phyloP scores from a whole-genome alignment of 2,113 vertebrate genomes.

The Gyps fulvus region DNA sequence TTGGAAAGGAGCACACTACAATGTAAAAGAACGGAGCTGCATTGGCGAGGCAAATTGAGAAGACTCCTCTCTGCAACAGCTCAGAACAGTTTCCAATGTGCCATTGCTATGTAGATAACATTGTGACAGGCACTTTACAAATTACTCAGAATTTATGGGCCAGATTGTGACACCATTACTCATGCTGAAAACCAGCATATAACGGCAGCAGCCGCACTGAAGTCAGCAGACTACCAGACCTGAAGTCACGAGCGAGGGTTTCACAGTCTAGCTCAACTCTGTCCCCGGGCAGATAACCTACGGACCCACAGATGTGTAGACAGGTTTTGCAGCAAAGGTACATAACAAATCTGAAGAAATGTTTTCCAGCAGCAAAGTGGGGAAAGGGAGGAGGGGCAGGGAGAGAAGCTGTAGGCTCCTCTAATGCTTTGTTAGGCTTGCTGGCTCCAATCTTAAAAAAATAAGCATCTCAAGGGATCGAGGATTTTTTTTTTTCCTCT shows the following conservation, averaged over 20 bases:
- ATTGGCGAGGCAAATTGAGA: not conserved
- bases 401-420: not conserved
- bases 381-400: not conserved
- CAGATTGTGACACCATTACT: not conserved
- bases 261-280: not conserved
- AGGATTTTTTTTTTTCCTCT: not conserved
- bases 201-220: not conserved
- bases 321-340: not conserved
- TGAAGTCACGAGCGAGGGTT: not conserved
- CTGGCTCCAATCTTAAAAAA: not conserved
- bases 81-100: not conserved
- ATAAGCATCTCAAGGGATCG: not conserved
- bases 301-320: not conserved
- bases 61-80: not conserved
- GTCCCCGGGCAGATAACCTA: not conserved
- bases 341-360: not conserved
- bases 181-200: not conserved
- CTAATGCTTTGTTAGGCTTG: not conserved
- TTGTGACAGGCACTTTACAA: conserved; percentile 4
- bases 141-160: not conserved
- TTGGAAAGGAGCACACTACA: not conserved
- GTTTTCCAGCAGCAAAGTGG: not conserved
- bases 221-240: not conserved
- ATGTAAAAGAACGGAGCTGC: not conserved
- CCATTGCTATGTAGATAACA: not conserved